Percentiles rank a stretch among this genome's conserved stretches.
These are phyloP conservation scores for Eutrigla gurnardus DNA, from an alignment of 2,797 vertebrate species.

Conservation along the genomic window DNA sequence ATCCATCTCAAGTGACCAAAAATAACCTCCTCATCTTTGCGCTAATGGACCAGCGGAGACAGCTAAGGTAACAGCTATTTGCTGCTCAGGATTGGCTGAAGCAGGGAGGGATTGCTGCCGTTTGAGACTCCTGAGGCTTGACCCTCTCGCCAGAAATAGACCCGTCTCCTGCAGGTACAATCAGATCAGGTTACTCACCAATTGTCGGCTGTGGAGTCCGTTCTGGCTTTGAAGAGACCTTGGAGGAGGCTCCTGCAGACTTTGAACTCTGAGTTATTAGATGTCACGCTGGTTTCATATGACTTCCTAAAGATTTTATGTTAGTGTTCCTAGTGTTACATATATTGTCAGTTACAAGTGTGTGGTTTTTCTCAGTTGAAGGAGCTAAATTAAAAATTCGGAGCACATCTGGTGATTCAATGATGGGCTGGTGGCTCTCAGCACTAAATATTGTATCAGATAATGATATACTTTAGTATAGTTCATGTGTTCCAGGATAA, in stretches of 20 bases:
- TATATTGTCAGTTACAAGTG: constrained; percentile 10
- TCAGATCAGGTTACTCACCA: constrained; percentile 46
- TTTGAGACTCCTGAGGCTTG: constrained; percentile 48
- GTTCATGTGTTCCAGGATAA: too few species aligned
- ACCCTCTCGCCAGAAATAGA: constrained; percentile 50
- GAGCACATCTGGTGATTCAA: background rate
- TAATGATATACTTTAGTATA: too few species aligned
- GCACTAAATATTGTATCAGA: background rate
- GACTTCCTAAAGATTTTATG: background rate
- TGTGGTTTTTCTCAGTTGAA: constrained; percentile 25
- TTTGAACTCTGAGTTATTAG: background rate
- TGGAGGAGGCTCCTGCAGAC: constrained; percentile 1
- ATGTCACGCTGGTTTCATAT: background rate
- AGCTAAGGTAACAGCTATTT: constrained; percentile 46
- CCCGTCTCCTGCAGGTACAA: constrained; percentile 42
- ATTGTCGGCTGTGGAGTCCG: constrained; percentile 8
- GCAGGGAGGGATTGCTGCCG: constrained; percentile 15
- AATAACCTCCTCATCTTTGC: constrained; percentile 59
- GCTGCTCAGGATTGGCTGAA: constrained; percentile 42
- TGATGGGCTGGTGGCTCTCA: background rate
- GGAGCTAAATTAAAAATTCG: background rate
- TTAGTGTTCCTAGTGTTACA: background rate
- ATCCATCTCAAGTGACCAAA: constrained; percentile 65
- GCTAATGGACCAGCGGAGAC: constrained; percentile 60
- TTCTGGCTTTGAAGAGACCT: constrained; percentile 7